A percentile compares a stretch with the other conserved stretches of the same genome.
Evolutionary conservation across 2,888 invertebrate species (phyloP).

Genomic region (Tetragonisca angustula): DNA sequence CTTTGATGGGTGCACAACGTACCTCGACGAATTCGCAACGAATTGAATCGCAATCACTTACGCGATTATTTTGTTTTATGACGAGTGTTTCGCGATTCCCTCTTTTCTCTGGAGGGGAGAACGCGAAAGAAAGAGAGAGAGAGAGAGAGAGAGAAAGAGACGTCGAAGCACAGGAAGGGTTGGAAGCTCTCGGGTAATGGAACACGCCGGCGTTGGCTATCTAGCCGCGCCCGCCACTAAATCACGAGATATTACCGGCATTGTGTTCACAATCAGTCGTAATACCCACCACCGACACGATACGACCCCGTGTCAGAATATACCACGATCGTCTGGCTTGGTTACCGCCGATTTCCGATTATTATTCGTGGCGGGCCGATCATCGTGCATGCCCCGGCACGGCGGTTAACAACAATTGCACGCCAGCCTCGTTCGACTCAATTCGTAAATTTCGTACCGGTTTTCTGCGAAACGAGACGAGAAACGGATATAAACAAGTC

Average conservation of each 20-base stretch:
- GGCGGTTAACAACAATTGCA: constrained; percentile 30
- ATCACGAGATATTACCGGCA: constrained; percentile 75
- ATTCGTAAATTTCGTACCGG: constrained; percentile 34
- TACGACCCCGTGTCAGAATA: constrained; percentile 64
- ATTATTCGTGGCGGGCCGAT: constrained; percentile 51
- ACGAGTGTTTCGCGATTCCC: constrained; percentile 30
- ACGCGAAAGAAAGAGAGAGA: neutral
- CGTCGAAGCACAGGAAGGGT: constrained; percentile 17
- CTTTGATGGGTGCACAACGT: neutral
- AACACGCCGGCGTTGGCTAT: constrained; percentile 65
- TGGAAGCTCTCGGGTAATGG: constrained; percentile 56
- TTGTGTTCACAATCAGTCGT: constrained; percentile 73
- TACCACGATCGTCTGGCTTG: constrained; percentile 50
- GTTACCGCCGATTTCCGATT: constrained; percentile 69
- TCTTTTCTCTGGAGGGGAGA: neutral
- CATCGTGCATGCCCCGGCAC: constrained; percentile 26
- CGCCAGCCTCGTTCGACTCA: constrained; percentile 32
- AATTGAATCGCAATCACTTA: constrained; percentile 60
- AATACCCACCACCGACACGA: constrained; percentile 62
- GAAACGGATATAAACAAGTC: constrained; percentile 33
- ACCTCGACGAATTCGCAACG: constrained; percentile 55
- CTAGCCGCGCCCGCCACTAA: constrained; percentile 75
- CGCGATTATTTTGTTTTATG: constrained; percentile 52
- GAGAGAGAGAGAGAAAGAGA: constrained; percentile 2
- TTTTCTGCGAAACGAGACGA: constrained; percentile 32